phyloP scores from a whole-genome alignment of 2,888 invertebrate genomes.

The Theretra japonica region DNA sequence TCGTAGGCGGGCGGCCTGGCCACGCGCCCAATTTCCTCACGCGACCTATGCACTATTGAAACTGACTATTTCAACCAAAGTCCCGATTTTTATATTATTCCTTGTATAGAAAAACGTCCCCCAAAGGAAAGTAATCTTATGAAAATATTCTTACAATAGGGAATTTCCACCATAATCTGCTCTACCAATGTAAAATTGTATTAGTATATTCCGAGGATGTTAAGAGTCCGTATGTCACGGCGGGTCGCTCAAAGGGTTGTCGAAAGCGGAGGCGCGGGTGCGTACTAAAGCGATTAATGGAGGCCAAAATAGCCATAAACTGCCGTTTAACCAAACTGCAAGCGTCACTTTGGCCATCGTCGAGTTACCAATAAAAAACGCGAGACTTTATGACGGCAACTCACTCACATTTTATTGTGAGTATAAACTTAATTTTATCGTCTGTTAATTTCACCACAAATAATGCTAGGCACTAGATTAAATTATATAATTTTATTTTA shows the following conservation, averaged over 20 bases:
- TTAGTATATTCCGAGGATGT: background rate
- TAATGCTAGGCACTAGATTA: slow-evolving; percentile 80
- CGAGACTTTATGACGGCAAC: slow-evolving; percentile 85
- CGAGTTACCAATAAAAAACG: slow-evolving; percentile 83
- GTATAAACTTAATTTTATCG: slow-evolving; percentile 85
- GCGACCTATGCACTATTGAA: background rate
- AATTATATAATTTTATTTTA: slow-evolving; percentile 77
- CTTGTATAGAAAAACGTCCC: background rate
- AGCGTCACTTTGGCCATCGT: slow-evolving; percentile 80
- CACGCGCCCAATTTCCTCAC: slow-evolving; percentile 43
- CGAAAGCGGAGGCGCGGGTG: slow-evolving; percentile 71
- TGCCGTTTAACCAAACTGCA: slow-evolving; percentile 85
- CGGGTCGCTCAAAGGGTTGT: slow-evolving; percentile 64
- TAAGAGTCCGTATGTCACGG: background rate
- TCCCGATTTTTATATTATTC: background rate
- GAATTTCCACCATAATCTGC: background rate
- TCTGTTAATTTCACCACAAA: slow-evolving; percentile 85
- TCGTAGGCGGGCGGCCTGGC: slow-evolving; percentile 65
- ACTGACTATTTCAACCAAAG: slow-evolving; percentile 7
- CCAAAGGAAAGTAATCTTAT: background rate
- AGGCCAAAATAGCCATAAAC: slow-evolving; percentile 84
- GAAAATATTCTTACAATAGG: too few relatives aligned
- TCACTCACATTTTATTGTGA: slow-evolving; percentile 85
- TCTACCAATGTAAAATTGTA: slow-evolving; percentile 2
- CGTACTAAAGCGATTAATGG: slow-evolving; percentile 84